These are phyloP conservation scores for Dendrolimus kikuchii DNA, from an alignment of 1,140 invertebrate genomes.

Conservation along the genomic window DNA sequence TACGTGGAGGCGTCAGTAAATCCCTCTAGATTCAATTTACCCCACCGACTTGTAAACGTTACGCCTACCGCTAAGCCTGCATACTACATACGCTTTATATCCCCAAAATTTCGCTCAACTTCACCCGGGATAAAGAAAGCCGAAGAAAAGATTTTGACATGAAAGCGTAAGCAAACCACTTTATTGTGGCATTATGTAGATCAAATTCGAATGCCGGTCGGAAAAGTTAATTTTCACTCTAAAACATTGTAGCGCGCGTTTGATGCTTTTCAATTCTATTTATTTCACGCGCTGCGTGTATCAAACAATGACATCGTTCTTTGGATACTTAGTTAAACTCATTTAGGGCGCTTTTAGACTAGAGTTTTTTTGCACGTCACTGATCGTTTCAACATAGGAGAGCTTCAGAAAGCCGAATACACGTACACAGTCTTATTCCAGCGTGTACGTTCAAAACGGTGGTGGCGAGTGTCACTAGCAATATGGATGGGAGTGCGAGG, in stretches of 20 bases:
- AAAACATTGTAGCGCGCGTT: not conserved
- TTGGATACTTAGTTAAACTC: too few species aligned
- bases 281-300: too few species aligned
- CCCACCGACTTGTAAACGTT: constrained; percentile 34
- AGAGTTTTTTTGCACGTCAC: too few species aligned
- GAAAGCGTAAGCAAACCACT: constrained; percentile 10
- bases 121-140: constrained; percentile 28
- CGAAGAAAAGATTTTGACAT: constrained; percentile 8
- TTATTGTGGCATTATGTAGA: constrained; percentile 12
- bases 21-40: constrained; percentile 57
- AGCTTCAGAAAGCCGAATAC: too few species aligned
- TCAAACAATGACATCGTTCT: too few species aligned
- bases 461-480: too few species aligned
- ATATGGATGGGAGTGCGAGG: too few species aligned
- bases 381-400: too few species aligned
- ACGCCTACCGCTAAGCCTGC: constrained; percentile 34
- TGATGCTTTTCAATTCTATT: not conserved
- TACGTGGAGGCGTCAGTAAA: constrained; percentile 42
- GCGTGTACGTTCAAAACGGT: too few species aligned
- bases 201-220: constrained; percentile 6
- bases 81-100: constrained; percentile 31
- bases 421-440: too few species aligned
- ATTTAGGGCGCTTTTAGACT: too few species aligned
- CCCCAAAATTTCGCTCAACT: constrained; percentile 33
- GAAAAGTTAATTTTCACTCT: too few species aligned